Conservation (phyloP, 2,888 invertebrate genomes). For the Drosophila subquinaria region DNA sequence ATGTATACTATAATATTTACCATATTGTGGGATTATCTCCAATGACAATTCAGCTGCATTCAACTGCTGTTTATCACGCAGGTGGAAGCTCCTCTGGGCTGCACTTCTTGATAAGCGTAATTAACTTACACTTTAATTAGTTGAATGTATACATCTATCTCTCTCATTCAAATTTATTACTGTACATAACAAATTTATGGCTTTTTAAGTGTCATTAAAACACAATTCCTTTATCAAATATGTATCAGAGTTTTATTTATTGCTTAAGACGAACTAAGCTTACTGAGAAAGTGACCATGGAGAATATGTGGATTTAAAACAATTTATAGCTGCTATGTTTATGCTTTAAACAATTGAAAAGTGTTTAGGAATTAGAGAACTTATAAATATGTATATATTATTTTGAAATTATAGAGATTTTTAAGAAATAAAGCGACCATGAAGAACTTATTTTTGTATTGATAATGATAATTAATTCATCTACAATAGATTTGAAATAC, state of each 20-base stretch:
- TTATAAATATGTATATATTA: not conserved
- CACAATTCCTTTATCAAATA: not conserved
- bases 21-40: constrained; percentile 19
- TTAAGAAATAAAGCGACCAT: not conserved
- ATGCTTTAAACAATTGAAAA: not conserved
- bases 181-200: not conserved
- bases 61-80: constrained; percentile 46
- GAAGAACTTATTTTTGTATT: not conserved
- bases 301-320: not conserved
- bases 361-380: not conserved
- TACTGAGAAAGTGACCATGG: not conserved
- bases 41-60: constrained; percentile 20
- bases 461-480: too few species aligned
- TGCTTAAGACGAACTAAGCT: not conserved
- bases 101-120: constrained; percentile 43
- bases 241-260: not conserved
- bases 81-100: constrained; percentile 14
- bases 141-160: constrained; percentile 39
- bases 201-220: not conserved
- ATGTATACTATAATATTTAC: constrained; percentile 1
- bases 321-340: not conserved
- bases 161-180: constrained; percentile 1
- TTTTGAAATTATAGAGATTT: not conserved
- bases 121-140: constrained; percentile 66
- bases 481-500: not conserved